Base-by-base conservation (phyloP, 2,797 vertebrate species). In the Melopsittacus undulatus region DNA sequence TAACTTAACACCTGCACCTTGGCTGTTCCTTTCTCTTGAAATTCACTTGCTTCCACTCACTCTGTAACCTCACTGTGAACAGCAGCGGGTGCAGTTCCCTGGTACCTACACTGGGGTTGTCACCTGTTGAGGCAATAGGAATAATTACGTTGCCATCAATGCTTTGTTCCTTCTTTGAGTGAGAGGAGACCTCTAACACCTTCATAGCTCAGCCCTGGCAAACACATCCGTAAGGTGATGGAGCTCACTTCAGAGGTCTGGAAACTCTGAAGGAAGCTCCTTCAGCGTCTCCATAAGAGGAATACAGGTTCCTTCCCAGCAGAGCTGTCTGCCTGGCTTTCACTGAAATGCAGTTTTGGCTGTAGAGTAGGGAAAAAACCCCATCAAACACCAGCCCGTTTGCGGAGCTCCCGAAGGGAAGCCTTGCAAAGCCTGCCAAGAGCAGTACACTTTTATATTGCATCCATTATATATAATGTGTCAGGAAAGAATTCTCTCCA, bases 381-480 rank as follows among this genome's bases (percentile, higher is more conserved):
- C 3, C 87, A 74, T 91, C 89, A 74, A 91, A 74, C 76, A 29
- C 15, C 63, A 49, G 72, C 13, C 36, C 0, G 9, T 40, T 29
- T 6, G 5, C 5, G 5, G 87, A 67, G 91, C 87, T 94, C 92
- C 87, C 56, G 5, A 85, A 92, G 87, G 86, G 78, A 89, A 95
- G 56, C 72, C 72, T 67, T 42, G 73, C 36, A 59, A 56, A 61
- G 83, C 34, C 91, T 64, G 95, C 96, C 94, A 95, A 75, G 51
- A 0, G 3, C 87, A 43, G 67, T 69, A 32, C 45, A 49, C 78
- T 94, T 92, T 91, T 87, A 54, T 92, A 79, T 83, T 74, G 87
- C 90, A 36, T 85, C 91, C 87, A 87, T 93, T 84, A 94, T 82
- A 93, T 79, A 87, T 67, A 77, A 21, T 4, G 87, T 93, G 92